Conservation (phyloP, 1,140 invertebrate species). For the Cylas formicarius region DNA sequence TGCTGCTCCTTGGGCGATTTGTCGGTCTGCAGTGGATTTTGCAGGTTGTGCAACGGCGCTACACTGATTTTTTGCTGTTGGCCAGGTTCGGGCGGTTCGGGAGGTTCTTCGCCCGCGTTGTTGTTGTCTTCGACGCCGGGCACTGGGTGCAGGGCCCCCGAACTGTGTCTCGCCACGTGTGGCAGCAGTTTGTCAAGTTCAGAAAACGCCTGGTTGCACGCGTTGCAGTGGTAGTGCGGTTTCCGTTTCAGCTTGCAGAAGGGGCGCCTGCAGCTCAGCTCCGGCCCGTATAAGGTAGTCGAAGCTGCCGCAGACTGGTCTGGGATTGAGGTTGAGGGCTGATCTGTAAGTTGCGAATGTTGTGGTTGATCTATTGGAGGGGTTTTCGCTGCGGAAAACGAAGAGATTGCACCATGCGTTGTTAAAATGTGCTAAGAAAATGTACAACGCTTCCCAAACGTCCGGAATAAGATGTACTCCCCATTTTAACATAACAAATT, state of each 20-base stretch:
- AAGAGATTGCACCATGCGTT: no score
- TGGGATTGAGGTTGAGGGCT: conserved; percentile 5
- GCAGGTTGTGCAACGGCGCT: conserved; percentile 35
- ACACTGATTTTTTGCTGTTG: conserved; percentile 37
- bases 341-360: no score
- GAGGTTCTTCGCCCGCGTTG: conserved; percentile 42
- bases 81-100: conserved; percentile 39
- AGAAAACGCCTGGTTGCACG: conserved; percentile 77
- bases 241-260: conserved; percentile 82
- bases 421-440: no score
- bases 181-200: conserved; percentile 59
- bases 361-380: no score
- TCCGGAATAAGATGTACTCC: no score
- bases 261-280: conserved; percentile 67
- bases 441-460: no score
- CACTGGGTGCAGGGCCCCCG: conserved; percentile 43
- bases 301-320: conserved; percentile 20
- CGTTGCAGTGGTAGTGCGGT: conserved; percentile 78
- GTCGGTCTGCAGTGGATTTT: conserved; percentile 17
- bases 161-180: conserved; percentile 64
- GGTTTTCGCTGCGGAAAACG: no score
- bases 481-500: no score
- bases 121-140: conserved; percentile 44
- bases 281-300: conserved; percentile 40
- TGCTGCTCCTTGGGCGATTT: conserved; percentile 19